phyloP scores from a whole-genome alignment of 2,797 vertebrate genomes.

The Chiroxiphia lanceolata region DNA sequence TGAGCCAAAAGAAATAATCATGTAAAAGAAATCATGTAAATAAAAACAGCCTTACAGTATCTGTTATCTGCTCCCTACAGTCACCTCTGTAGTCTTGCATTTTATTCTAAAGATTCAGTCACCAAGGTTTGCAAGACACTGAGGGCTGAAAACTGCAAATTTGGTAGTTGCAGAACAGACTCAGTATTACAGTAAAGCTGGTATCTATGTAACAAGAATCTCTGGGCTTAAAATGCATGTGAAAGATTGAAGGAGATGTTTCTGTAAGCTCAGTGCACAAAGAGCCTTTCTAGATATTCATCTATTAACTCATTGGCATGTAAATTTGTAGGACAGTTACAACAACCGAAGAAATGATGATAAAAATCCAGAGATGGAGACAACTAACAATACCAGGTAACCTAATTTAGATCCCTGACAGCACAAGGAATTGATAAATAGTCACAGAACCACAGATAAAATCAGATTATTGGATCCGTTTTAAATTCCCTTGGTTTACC shows the following conservation, averaged over 20 bases:
- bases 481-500: constrained; percentile 22
- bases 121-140: background rate
- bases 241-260: background rate
- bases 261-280: background rate
- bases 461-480: constrained; percentile 24
- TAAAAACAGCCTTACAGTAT: background rate
- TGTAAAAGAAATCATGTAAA: too few species aligned
- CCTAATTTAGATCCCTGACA: constrained; percentile 29
- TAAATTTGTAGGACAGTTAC: background rate
- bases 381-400: background rate
- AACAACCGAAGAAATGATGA: background rate
- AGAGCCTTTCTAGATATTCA: constrained; percentile 9
- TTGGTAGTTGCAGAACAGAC: background rate
- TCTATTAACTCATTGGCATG: constrained; percentile 15
- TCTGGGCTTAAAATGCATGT: background rate
- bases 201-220: background rate
- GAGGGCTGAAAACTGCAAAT: background rate
- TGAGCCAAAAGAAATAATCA: background rate
- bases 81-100: background rate
- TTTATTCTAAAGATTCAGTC: background rate
- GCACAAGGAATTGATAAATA: constrained; percentile 16
- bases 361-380: constrained; percentile 12
- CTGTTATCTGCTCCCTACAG: background rate
- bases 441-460: constrained; percentile 25
- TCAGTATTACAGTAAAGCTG: background rate